Conservation (phyloP, 2,113 vertebrate genomes). For the Thunnus thynnus region DNA sequence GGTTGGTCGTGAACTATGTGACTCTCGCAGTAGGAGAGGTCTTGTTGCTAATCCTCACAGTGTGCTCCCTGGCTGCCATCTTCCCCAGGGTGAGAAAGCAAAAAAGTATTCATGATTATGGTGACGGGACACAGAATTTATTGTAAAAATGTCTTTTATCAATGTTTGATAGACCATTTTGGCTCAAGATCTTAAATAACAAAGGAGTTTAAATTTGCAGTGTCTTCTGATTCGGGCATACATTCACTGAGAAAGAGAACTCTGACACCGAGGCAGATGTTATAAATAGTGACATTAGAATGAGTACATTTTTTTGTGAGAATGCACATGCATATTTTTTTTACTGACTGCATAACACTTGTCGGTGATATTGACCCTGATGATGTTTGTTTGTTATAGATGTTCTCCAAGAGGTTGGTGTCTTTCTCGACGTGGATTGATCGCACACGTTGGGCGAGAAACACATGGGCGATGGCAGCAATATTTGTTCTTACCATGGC, state of each 20-base stretch:
- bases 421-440: constrained; percentile 96
- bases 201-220: background rate
- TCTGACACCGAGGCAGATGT: too few species aligned
- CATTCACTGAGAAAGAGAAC: too few species aligned
- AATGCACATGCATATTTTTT: background rate
- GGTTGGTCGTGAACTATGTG: constrained; percentile 93
- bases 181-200: background rate
- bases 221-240: background rate
- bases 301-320: too few species aligned
- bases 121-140: background rate
- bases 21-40: constrained; percentile 91
- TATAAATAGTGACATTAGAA: too few species aligned
- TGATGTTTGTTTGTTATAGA: constrained; percentile 73
- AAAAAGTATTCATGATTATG: background rate
- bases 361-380: background rate
- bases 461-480: constrained; percentile 96
- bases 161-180: background rate
- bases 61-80: constrained; percentile 93
- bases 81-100: constrained; percentile 90
- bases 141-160: background rate
- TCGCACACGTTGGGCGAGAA: constrained; percentile 94
- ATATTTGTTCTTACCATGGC: constrained; percentile 94
- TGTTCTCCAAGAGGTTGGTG: constrained; percentile 92
- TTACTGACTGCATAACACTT: background rate
- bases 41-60: constrained; percentile 90